Conservation (phyloP, 2,888 invertebrate genomes). For the Leucophenga montana region DNA sequence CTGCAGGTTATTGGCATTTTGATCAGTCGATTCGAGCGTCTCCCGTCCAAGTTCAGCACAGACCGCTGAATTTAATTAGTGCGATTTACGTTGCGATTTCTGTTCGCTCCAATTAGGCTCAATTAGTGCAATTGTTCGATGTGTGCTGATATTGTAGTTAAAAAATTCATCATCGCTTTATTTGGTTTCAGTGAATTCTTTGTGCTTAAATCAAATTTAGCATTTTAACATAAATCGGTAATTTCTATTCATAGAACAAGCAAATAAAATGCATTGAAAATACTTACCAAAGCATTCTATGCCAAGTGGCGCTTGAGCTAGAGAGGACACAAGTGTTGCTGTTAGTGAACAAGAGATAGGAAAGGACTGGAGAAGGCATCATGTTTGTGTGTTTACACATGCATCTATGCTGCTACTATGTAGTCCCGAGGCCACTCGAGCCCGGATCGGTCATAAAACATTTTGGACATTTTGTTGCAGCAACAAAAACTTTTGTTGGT, state of each 20-base stretch:
- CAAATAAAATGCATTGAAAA: slow-evolving; percentile 7
- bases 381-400: not conserved
- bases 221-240: slow-evolving; percentile 9
- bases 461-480: slow-evolving; percentile 62
- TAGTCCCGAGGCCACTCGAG: slow-evolving; percentile 56
- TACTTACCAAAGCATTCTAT: slow-evolving; percentile 18
- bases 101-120: too few species aligned
- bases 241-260: slow-evolving; percentile 23
- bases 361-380: not conserved
- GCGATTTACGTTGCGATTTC: too few species aligned
- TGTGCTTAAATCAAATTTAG: too few species aligned
- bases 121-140: not conserved
- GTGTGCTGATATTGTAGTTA: too few species aligned
- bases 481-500: slow-evolving; percentile 55
- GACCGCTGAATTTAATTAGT: too few species aligned
- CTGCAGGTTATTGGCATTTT: slow-evolving; percentile 52
- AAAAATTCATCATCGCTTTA: slow-evolving; percentile 58
- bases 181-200: too few species aligned
- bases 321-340: slow-evolving; percentile 37
- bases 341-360: not conserved
- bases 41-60: too few species aligned
- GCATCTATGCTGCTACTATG: slow-evolving; percentile 21
- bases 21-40: not conserved
- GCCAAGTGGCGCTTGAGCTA: slow-evolving; percentile 50
- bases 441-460: slow-evolving; percentile 63